Base-by-base conservation (phyloP, 2,797 vertebrate genomes). In the Esox lucius region DNA sequence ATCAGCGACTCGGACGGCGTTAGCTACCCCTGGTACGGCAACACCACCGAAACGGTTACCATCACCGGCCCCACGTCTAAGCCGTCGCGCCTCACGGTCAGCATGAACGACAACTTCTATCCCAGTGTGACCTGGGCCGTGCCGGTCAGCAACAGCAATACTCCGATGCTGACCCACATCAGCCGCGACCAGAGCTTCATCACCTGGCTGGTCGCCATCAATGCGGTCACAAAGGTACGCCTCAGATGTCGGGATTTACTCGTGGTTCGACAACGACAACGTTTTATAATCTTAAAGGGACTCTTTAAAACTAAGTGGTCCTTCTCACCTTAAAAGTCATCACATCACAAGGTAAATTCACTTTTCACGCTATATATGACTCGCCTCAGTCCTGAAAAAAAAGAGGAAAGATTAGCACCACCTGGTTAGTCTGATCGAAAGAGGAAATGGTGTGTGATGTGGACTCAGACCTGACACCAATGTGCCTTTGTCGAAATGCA, bases 61-160 rank as follows among this genome's bases (percentile, higher is more conserved):
- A 90, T 99, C 81, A 96, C 95, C 0, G 98, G 98, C 53, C 97
- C 97, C 80, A 99, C 96, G 0, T 97, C 95, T 90, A 99, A 98
- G 90, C 95, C 97, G 2, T 98, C 97, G 78, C 95, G 98, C 68
- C 95, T 99, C 87, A 97, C 96, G 0, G 97, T 99, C 92, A 96
- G 97, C 94, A 99, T 99, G 98, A 99, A 99, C 1, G 98, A 99
- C 94, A 99, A 99, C 89, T 99, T 99, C 90, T 99, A 99, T 89
- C 98, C 98, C 77, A 99, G 98, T 0, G 98, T 99, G 89, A 99
- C 98, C 0, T 99, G 98, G 98, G 98, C 98, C 0, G 97, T 99
- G 76, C 98, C 98, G 0, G 97, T 99, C 91, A 99, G 97, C 78
- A 97, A 99, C 94, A 99, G 96, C 85, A 98, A 98, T 5, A 95